Evolutionary conservation across 2,888 invertebrate genomes (phyloP).

Genomic region (Andrena flavipes): DNA sequence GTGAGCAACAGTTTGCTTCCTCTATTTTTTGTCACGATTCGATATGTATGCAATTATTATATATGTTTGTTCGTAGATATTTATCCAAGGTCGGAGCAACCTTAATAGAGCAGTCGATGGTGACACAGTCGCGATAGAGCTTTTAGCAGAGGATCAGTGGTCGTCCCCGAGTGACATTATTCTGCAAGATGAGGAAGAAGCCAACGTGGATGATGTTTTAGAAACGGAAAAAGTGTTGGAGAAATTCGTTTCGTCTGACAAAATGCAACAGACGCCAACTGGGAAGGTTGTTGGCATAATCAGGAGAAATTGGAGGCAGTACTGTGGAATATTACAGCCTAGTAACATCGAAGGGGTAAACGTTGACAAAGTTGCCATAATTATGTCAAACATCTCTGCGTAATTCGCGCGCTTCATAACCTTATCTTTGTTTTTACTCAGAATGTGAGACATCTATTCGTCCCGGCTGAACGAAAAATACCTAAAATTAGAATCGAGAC

Average conservation of each 20-base stretch:
- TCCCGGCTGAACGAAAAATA: conserved; percentile 96
- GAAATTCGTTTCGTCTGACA: conserved; percentile 28
- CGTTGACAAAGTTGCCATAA: not conserved
- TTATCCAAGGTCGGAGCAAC: conserved; percentile 93
- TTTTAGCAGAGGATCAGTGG: conserved; percentile 96
- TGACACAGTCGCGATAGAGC: conserved; percentile 95
- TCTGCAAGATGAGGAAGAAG: conserved; percentile 90
- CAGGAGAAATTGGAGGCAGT: conserved; percentile 98
- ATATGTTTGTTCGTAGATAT: conserved; percentile 86
- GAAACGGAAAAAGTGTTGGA: conserved; percentile 70
- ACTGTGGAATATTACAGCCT: conserved; percentile 97
- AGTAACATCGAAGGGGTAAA: conserved; percentile 89
- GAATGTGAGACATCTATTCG: conserved; percentile 92
- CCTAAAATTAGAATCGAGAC: conserved; percentile 98
- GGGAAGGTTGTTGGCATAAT: conserved; percentile 97
- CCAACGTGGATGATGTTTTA: conserved; percentile 87
- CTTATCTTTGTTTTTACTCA: conserved; percentile 63
- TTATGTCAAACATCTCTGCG: not conserved
- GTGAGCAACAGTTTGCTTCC: conserved; percentile 86
- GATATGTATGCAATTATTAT: conserved; percentile 40
- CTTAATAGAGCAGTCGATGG: conserved; percentile 98
- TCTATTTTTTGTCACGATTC: conserved; percentile 18
- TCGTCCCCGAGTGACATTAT: conserved; percentile 94
- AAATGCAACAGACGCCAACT: conserved; percentile 86
- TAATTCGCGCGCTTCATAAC: conserved; percentile 1